These are phyloP conservation scores for Streblospio benedicti DNA, from an alignment of 1,140 invertebrate genomes.

Conservation along the genomic window DNA sequence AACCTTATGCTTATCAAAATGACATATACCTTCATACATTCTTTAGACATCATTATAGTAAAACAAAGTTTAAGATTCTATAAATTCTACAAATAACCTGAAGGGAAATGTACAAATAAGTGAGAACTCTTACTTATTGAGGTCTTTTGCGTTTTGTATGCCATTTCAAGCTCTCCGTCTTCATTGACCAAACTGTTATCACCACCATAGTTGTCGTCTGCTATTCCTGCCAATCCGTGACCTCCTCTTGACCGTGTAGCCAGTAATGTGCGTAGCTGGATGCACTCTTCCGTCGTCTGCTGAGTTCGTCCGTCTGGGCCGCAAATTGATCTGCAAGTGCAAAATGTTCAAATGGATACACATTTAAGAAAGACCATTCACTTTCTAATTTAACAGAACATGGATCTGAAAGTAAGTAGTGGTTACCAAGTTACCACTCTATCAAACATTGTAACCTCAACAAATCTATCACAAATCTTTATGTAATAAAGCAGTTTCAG, in stretches of 20 bases:
- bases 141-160: conserved; percentile 84
- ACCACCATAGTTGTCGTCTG: conserved; percentile 28
- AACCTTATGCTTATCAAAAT: no score
- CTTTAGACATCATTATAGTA: no score
- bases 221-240: conserved; percentile 65
- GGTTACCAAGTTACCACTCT: no score
- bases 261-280: conserved; percentile 76
- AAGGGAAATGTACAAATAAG: no score
- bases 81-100: no score
- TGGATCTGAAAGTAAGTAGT: no score
- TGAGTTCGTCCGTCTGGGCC: conserved; percentile 74
- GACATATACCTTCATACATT: no score
- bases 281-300: conserved; percentile 78
- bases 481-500: no score
- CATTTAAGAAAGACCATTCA: no score
- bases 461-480: background rate
- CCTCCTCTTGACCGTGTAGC: conserved; percentile 65
- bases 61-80: no score
- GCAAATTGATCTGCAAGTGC: conserved; percentile 64
- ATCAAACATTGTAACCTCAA: background rate
- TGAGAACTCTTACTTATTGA: conserved; percentile 60
- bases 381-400: no score
- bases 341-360: no score
- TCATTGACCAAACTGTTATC: conserved; percentile 64
- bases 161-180: conserved; percentile 77